Evolutionary conservation across 2,797 vertebrate genomes (phyloP), one percentile per base, ranked within the genome.

Genomic region (Pitangus sulphuratus): DNA sequence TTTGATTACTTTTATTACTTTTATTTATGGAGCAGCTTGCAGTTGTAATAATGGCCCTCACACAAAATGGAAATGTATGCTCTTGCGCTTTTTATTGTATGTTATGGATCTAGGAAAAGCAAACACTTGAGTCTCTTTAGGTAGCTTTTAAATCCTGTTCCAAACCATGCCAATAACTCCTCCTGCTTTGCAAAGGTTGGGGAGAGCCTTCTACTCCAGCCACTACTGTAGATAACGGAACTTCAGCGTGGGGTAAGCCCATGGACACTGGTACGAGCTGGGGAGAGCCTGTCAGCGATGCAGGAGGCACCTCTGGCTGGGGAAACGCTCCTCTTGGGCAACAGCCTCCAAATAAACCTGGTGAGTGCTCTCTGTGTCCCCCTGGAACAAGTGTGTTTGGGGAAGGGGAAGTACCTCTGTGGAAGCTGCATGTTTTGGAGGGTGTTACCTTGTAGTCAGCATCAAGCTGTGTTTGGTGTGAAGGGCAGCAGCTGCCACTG

Each of bases 191-290:
- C 97, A 74, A 97, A 99, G 99, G 99, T 93, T 99, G 99, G 99
- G 97, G 98, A 42, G 99, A 99, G 89, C 98, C 98, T 48, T 35
- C 98, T 56, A 88, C 97, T 96, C 98, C 99, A 65, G 98, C 99
- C 74, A 98, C 98, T 30, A 97, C 98, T 13, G 99, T 99, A 92
- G 99, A 99, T 98, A 99, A 99, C 26, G 99, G 99, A 79, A 99
- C 99, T 3, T 98, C 99, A 31, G 99, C 99, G 24, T 99, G 99
- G 99, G 99, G 99, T 31, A 99, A 99, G 90, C 99, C 99, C 80
- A 97, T 98, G 95, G 99, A 99, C 94, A 98, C 98, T 80, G 98
- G 98, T 86, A 96, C 98, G 42, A 98, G 96, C 97, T 99, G 99
- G 99, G 98, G 98, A 42, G 98, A 99, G 14, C 98, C 98, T 71